Conservation (phyloP, 2,113 vertebrate genomes). For the Thunnus thynnus region DNA sequence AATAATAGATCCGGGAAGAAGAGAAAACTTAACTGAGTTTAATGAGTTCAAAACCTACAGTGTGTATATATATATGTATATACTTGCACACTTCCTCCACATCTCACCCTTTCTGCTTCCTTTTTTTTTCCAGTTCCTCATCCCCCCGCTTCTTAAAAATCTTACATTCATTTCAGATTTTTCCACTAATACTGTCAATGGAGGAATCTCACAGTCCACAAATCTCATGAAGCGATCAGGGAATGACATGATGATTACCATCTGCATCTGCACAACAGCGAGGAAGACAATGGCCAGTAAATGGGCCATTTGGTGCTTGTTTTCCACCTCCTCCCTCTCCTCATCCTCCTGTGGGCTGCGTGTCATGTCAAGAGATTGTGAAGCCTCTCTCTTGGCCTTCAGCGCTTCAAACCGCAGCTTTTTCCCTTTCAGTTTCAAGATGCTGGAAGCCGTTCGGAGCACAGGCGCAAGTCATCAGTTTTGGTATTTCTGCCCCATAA, state of each 20-base stretch:
- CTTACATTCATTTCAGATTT: background rate
- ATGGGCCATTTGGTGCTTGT: conserved; percentile 22
- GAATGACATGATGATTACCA: background rate
- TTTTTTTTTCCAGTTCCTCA: background rate
- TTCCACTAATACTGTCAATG: conserved; percentile 7
- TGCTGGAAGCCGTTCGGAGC: conserved; percentile 32
- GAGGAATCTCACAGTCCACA: background rate
- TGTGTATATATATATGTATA: background rate
- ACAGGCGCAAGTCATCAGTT: background rate
- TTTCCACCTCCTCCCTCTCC: background rate
- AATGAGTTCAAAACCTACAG: background rate
- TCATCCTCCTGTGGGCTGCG: conserved; percentile 16
- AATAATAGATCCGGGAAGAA: background rate
- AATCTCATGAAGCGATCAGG: background rate
- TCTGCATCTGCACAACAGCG: conserved; percentile 20
- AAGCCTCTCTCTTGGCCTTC: conserved; percentile 30
- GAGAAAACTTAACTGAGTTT: background rate
- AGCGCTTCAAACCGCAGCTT: conserved; percentile 28
- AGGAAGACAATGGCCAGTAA: conserved; percentile 18
- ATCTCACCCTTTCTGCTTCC: too few relatives aligned
- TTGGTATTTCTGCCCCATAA: background rate
- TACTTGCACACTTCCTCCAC: background rate
- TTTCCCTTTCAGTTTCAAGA: conserved; percentile 21
- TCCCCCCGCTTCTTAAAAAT: background rate
- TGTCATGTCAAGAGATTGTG: conserved; percentile 47